Base-by-base conservation (phyloP, 2,797 vertebrate genomes). In the Scolopax bukidnonensis region DNA sequence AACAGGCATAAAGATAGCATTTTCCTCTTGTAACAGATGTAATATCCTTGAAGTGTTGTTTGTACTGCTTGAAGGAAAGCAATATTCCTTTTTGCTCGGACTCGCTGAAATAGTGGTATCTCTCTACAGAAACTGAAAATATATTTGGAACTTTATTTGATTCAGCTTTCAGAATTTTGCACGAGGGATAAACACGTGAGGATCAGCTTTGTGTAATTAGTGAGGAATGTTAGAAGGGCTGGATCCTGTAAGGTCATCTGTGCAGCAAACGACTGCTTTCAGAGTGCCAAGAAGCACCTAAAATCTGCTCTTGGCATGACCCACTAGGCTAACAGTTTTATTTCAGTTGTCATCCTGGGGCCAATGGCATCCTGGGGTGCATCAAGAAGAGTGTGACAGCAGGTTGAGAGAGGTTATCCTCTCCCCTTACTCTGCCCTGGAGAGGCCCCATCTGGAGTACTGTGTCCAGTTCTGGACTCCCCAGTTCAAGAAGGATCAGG, bases 1-100 rank as follows among this genome's bases (percentile, higher is more conserved):
- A 81, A 84, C 94, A 97, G 90, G 78, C 90, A 96, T 88, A 97
- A 96, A 96, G 94, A 95, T 81, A 96, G 97, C 67, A 32, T 90
- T 95, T 97, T 89, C 74, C 40, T 84, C 93, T 91, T 88, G 86
- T 73, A 90, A 85, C 87, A 61, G 87, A 97, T 93, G 96, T 87
- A 91, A 89, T 90, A 83, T 97, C 91, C 43, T 86, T 78, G 69
- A 48, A 73, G 50, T 59, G 95, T 81, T 95, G 95, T 92, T 96
- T 10, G 0, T 88, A 68, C 57, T 48, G 64, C 78, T 93, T 84
- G 48, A 95, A 96, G 75, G 71, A 97, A 97, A 95, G 93, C 60
- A 63, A 64, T 87, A 89, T 64, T 87, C 87, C 40, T 95, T 96
- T 97, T 89, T 73, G 89, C 84, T 91, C 30, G 27, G 77, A 64